Percentiles rank a stretch among this genome's conserved stretches.
Conservation (phyloP, 2,888 invertebrate species). For the Cryptocephalus primarius region DNA sequence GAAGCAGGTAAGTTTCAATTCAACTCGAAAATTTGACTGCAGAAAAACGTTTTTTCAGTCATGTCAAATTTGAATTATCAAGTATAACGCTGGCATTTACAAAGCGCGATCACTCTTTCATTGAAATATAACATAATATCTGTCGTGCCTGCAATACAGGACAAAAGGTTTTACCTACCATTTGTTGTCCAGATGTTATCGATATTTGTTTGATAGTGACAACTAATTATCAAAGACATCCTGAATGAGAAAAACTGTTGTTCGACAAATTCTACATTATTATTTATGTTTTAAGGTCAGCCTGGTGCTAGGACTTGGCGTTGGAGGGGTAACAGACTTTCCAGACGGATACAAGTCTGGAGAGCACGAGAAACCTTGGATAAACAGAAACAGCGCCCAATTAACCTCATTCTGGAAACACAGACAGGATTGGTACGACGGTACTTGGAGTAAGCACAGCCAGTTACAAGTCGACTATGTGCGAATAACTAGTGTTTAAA, state of each 20-base stretch:
- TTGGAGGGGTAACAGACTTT: slow-evolving; percentile 58
- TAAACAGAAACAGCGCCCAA: slow-evolving; percentile 45
- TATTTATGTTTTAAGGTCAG: slow-evolving; percentile 43
- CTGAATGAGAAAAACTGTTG: no score
- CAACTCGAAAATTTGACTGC: background rate
- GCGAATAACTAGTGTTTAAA: slow-evolving; percentile 29
- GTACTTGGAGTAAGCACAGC: slow-evolving; percentile 43
- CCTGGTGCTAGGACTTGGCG: slow-evolving; percentile 56
- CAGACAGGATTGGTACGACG: slow-evolving; percentile 43
- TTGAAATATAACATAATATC: no score
- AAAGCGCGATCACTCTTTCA: no score
- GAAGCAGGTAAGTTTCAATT: slow-evolving; percentile 1
- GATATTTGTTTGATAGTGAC: no score
- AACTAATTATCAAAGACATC: no score
- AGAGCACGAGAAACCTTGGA: slow-evolving; percentile 52
- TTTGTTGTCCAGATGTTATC: no score
- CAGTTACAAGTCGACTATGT: slow-evolving; percentile 43
- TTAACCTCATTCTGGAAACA: slow-evolving; percentile 51
- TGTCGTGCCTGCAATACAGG: no score
- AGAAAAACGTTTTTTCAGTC: background rate
- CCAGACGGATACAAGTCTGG: slow-evolving; percentile 42
- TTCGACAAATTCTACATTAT: no score
- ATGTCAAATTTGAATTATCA: no score
- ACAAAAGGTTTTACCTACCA: no score
- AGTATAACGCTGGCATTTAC: no score